phyloP scores from a whole-genome alignment of 1,140 invertebrate species.

The Euwallacea fornicatus region DNA sequence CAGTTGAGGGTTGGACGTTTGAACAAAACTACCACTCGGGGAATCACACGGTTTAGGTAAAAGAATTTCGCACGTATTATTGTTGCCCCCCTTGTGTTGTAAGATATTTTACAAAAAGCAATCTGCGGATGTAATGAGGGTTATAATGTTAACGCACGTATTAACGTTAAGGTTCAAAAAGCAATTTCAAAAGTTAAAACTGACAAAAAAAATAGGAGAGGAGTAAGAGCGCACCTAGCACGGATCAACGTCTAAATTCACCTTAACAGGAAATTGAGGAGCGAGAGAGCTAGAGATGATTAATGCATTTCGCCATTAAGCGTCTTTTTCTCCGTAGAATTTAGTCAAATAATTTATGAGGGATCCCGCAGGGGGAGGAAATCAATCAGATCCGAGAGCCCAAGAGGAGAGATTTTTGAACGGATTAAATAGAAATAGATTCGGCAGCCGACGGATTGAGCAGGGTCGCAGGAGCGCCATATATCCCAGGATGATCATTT shows the following conservation, averaged over 20 bases:
- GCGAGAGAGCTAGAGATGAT: slow-evolving; percentile 14
- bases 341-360: slow-evolving; percentile 27
- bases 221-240: no score
- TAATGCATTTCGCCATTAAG: slow-evolving; percentile 26
- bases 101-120: no score
- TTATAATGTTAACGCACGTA: no score
- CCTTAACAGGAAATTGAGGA: slow-evolving; percentile 6
- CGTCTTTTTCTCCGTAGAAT: slow-evolving; percentile 23
- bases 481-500: background rate
- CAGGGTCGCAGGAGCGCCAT: background rate
- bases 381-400: slow-evolving; percentile 18
- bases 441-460: background rate
- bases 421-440: slow-evolving; percentile 21
- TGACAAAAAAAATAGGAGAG: no score
- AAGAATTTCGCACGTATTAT: no score
- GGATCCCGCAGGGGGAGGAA: slow-evolving; percentile 20
- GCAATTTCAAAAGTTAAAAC: no score
- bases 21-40: no score
- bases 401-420: slow-evolving; percentile 17
- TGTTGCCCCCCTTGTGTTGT: no score
- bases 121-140: no score
- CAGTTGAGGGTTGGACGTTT: no score
- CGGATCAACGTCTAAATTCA: background rate
- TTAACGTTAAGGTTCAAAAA: no score
- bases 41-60: no score